Base-by-base conservation (phyloP, 1,140 invertebrate species). In the Euschistus heros region DNA sequence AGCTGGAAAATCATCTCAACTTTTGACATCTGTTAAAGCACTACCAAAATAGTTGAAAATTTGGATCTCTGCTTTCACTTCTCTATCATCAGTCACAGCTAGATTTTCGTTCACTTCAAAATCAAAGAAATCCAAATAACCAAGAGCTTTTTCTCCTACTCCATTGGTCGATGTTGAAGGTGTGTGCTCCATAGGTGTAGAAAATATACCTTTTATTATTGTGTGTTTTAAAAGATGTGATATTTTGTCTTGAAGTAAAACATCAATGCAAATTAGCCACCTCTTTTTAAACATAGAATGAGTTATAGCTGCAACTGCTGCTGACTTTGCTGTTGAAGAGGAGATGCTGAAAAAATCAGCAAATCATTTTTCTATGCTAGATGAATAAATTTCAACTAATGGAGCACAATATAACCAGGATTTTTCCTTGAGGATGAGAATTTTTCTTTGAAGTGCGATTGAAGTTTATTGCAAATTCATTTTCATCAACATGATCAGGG, bases 191-290 rank as follows among this genome's bases (percentile, higher is more conserved):
- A 10, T 44, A 44, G 17, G 7, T 44, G 42, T 44, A 10, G 42
- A 10, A 10, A 44, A 10, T 44, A 44, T 44, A 10, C 17, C 42
- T 44, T 44, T 44, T 10, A 44, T 44, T 44, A 44, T 44, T 10
- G 42, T 17, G 17, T 44, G 7, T 17, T 44, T 44, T 7, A 44
- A 44, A 8, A 44, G 42, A 10, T 44, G 7, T 44, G 17, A 44
- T 44, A 44, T 44, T 44, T 44, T 44, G 17, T 66, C 17, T 63
- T 63, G 17, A 42, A 15, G 20, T 60, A 20, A 42, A 24, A 26
- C 37, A 61, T 68, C 13, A 61, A 26, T 61, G 59, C 10, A 61
- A 24, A 24, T 14, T 15, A 27, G 18, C 59, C 42, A 44, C 17
- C 17, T 44, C 7, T 44, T 44, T 10, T 44, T 44, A n/a, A n/a